Conservation (phyloP, 2,113 vertebrate species). For the Physeter macrocephalus region DNA sequence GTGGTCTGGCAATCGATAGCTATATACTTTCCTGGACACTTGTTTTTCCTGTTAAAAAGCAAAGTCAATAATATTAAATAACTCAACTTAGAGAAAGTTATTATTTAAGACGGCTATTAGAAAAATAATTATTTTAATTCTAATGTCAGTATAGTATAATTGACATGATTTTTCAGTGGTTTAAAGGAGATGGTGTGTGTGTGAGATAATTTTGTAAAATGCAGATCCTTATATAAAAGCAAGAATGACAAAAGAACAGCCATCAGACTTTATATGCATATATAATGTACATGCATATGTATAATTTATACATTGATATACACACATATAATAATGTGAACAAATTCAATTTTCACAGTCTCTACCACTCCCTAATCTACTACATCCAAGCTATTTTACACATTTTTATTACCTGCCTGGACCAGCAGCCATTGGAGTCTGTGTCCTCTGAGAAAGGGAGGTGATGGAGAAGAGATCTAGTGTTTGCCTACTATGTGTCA, state of each 20-base stretch:
- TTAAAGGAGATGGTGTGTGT: background rate
- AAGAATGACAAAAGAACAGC: background rate
- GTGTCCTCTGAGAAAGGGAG: background rate
- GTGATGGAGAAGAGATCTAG: background rate
- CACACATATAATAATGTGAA: background rate
- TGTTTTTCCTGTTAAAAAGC: background rate
- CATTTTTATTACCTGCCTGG: background rate
- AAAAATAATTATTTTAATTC: constrained; percentile 12
- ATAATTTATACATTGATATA: background rate
- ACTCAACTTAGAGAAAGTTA: background rate
- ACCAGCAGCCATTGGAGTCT: background rate
- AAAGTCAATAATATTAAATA: background rate
- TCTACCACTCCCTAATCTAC: background rate
- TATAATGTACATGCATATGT: background rate
- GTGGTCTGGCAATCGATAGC: background rate
- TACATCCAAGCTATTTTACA: background rate
- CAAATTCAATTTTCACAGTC: background rate
- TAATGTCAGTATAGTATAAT: background rate
- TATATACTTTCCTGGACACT: background rate
- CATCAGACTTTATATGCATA: background rate
- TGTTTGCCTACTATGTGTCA: background rate
- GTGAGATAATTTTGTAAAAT: constrained; percentile 10
- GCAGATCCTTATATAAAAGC: background rate
- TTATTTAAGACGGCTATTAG: background rate
- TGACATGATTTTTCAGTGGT: background rate